Base-by-base conservation (phyloP, 2,113 vertebrate species). In the Abramis brama region DNA sequence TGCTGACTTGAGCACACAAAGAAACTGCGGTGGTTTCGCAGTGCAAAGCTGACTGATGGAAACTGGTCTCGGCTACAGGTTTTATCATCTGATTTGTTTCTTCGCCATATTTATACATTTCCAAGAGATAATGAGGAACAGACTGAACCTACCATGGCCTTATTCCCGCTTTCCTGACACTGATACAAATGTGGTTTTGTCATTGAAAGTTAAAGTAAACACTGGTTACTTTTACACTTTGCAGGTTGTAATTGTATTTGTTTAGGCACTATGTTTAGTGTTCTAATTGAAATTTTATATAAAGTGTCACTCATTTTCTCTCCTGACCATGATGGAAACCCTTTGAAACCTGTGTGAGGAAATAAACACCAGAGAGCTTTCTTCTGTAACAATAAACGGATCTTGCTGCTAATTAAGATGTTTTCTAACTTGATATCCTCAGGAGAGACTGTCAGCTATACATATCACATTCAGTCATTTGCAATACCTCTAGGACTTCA, bases 401-500 rank as follows among this genome's bases (percentile, higher is more conserved):
- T 83, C 19, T 47, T 57, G 13, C 33, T 50, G 75, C 83, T 86
- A 87, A 87, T 82, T 85, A 83, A 80, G 82, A 47, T 85, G 68
- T 87, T 86, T 89, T 89, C 76, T 86, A 89, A 86, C 21, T 60
- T 62, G 50, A 77, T 87, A 86, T 84, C 62, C 75, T 45, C 77
- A 64, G 30, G 60, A 86, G 81, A 70, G 43, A 85, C 66, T 68
- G 62, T 79, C 74, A 55, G 17, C 75, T 50, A 60, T 25, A 39
- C 8, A 52, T 82, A 52, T 76, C 15, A 33, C 13, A 7, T 75
- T 80, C 45, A 85, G 79, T 50, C 47, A 75, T 71, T 59, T 76
- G 59, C 82, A 86, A 47, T 77, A 87, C 50, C 66, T 87, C 39
- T 57, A 73, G 71, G 60, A 84, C 59, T 78, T 62, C 39, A 76